Evolutionary conservation across 2,797 vertebrate genomes (phyloP).

Genomic region (Poecilia gillii): DNA sequence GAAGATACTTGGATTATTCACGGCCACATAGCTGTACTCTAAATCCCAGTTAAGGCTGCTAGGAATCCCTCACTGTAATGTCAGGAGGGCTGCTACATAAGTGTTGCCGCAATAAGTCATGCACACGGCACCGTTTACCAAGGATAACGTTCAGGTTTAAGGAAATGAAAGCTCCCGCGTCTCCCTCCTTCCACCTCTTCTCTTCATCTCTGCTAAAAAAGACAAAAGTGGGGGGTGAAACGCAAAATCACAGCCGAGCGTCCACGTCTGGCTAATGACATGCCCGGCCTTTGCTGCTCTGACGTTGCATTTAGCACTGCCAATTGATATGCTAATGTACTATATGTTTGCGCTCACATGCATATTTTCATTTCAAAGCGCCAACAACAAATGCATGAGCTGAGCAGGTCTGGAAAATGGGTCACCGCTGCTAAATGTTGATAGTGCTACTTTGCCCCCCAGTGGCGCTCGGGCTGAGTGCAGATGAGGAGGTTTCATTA

Average conservation of each 20-base stretch:
- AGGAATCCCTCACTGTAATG: conserved; percentile 40
- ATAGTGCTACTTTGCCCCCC: conserved; percentile 85
- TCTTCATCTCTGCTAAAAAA: conserved; percentile 35
- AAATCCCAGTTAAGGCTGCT: conserved; percentile 75
- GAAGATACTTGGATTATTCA: conserved; percentile 81
- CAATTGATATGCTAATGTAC: conserved; percentile 70
- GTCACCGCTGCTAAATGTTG: conserved; percentile 77
- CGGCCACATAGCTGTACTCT: conserved; percentile 68
- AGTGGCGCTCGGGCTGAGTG: conserved; percentile 77
- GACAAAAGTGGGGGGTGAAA: conserved; percentile 32
- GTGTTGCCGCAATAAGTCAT: conserved; percentile 22
- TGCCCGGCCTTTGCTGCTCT: conserved; percentile 50
- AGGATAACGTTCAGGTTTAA: conserved; percentile 55
- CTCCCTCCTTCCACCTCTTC: background rate
- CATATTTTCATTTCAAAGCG: conserved; percentile 76
- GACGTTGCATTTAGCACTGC: conserved; percentile 52
- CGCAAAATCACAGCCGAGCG: background rate
- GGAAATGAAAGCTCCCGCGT: background rate
- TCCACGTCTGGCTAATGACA: conserved; percentile 37
- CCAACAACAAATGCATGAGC: conserved; percentile 70
- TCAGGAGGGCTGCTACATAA: conserved; percentile 43
- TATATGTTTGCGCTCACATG: conserved; percentile 72
- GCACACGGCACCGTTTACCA: conserved; percentile 38
- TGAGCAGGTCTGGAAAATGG: conserved; percentile 79
- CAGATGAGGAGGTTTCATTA: conserved; percentile 57